A percentile compares a stretch with the other conserved stretches of the same genome.
These are phyloP conservation scores for Parotia lawesii DNA, from an alignment of 2,113 vertebrate genomes.

Conservation along the genomic window DNA sequence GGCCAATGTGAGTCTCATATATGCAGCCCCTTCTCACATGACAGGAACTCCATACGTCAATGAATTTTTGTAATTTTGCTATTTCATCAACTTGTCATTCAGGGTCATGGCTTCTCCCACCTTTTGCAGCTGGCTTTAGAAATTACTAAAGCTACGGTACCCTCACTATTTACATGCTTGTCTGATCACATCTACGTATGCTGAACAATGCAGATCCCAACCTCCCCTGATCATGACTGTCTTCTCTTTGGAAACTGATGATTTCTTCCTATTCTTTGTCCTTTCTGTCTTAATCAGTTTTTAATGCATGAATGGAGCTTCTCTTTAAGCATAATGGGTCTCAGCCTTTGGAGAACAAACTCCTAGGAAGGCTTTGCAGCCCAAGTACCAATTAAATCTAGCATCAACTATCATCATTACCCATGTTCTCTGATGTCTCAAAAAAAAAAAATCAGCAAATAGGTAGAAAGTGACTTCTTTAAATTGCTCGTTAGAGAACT, in stretches of 20 bases:
- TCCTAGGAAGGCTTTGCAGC: not conserved
- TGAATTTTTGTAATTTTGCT: not conserved
- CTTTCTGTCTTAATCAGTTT: not conserved
- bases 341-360: not conserved
- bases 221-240: not conserved
- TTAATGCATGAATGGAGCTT: not conserved
- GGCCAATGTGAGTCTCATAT: not conserved
- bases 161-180: not conserved
- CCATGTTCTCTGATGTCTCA: not conserved
- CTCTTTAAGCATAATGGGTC: not conserved
- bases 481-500: not conserved
- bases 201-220: not conserved
- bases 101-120: not conserved
- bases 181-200: not conserved
- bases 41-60: not conserved
- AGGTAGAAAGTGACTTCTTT: not conserved
- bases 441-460: not conserved
- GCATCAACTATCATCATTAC: not conserved
- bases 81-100: not conserved
- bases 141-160: not conserved
- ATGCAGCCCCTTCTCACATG: not conserved
- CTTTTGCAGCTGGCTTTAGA: not conserved
- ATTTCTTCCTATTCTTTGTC: not conserved
- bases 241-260: not conserved
- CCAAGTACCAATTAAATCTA: not conserved